Evolutionary conservation across 1,140 invertebrate genomes (phyloP), one percentile per base, ranked within the genome.

Genomic region (Drosophila triauraria): DNA sequence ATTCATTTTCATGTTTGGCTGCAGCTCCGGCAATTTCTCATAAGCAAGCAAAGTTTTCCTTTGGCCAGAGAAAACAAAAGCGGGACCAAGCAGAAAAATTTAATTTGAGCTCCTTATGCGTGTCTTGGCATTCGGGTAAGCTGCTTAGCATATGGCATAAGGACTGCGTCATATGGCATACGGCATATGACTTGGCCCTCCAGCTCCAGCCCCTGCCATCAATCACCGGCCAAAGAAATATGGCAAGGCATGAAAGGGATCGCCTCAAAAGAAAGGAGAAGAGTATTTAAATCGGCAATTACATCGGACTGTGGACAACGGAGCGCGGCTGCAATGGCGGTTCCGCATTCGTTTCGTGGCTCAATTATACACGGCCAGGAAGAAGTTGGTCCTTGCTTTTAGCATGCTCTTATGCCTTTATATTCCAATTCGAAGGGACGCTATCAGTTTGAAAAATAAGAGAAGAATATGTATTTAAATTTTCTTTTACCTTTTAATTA

Each of bases 1-100:
- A 90, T 90, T 85, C 75, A 90, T 90, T 90, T 80, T 85, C 86
- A 80, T 90, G 85, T 90, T 85, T 38, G 23, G 51, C 68, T 76
- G 70, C 78, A 79, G 85, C 85, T 90, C 81, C 71, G 82, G 82
- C 80, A 82, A 90, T 90, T 90, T 90, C 88, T 90, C 86, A 85
- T 85, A 85, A 82, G 80, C 61, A 79, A 80, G 74, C 80, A 67
- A 38, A 54, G 63, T 82, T 75, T 67, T 63, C 53, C 63, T 35
- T 61, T 46, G 43, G 32, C 42, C 56, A 42, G 15, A 23, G 10
- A 54, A 78, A 30, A 62, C 51, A 78, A 70, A 78, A 42, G 43
- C 70, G 23, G n/a, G 35, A 10, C 23, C 7, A 32, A 62, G 48
- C 57, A 56, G 63, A 59, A 50, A 87, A 82, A 83, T 84, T 84